Percentiles rank a stretch among this genome's conserved stretches.
Evolutionary conservation across 2,113 vertebrate genomes (phyloP).

Genomic region (Baryphthengus martii): DNA sequence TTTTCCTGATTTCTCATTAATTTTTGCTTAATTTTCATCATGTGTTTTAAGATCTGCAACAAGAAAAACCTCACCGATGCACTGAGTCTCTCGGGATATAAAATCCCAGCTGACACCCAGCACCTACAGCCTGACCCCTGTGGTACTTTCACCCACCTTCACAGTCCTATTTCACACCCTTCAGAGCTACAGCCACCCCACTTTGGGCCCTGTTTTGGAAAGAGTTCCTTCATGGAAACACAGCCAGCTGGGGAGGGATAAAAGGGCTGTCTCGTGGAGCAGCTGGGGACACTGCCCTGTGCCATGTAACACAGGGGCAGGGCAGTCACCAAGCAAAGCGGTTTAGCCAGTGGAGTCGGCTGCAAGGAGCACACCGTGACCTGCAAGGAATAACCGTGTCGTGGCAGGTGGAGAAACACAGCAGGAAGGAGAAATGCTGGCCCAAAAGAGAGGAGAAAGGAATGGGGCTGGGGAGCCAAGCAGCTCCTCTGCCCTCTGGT

Average conservation of each 20-base stretch:
- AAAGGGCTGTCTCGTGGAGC: not conserved
- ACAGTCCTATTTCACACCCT: not conserved
- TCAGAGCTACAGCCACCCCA: not conserved
- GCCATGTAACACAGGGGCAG: not conserved
- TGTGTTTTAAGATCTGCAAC: not conserved
- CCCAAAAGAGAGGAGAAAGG: not conserved
- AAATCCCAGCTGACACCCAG: not conserved
- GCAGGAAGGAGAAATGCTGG: not conserved
- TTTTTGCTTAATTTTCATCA: not conserved
- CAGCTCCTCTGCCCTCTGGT: not conserved
- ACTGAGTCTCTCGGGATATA: not conserved
- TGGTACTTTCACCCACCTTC: not conserved
- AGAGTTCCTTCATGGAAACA: not conserved
- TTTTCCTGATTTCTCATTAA: not conserved
- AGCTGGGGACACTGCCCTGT: not conserved
- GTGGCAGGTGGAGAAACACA: not conserved
- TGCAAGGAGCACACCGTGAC: not conserved
- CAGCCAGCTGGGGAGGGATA: not conserved
- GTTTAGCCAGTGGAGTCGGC: not conserved
- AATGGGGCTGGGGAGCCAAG: not conserved
- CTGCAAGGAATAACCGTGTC: not conserved
- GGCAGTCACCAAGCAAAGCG: not conserved
- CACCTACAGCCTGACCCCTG: not conserved
- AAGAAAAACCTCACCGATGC: not conserved
- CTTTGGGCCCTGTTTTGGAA: not conserved